Evolutionary conservation across 2,888 invertebrate genomes (phyloP).

Genomic region (Aphodius sticticus): DNA sequence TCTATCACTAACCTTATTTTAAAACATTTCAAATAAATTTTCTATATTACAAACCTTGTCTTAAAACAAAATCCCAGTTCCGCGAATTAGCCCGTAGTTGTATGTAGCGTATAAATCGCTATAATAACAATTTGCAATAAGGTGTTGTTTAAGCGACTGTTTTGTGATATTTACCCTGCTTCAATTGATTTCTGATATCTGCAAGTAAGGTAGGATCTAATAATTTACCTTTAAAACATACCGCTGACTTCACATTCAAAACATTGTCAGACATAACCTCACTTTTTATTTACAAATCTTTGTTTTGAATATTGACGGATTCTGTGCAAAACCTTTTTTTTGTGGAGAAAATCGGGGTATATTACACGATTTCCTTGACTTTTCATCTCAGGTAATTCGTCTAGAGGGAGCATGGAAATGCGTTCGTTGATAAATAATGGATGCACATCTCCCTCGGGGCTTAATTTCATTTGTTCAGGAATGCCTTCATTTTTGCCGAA

Average conservation of each 20-base stretch:
- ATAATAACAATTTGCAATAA: neutral
- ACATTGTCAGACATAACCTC: constrained; percentile 12
- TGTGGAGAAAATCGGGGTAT: neutral
- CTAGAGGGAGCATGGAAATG: constrained; percentile 16
- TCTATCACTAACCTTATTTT: too few species aligned
- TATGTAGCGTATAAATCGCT: neutral
- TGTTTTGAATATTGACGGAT: neutral
- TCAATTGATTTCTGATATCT: neutral
- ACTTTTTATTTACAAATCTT: constrained; percentile 6
- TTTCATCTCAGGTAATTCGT: constrained; percentile 8
- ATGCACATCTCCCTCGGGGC: constrained; percentile 54
- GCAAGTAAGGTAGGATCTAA: neutral
- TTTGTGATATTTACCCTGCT: neutral
- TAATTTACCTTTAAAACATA: neutral
- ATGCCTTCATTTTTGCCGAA: constrained; percentile 60
- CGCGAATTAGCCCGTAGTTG: neutral
- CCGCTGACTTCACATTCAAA: neutral
- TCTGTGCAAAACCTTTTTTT: neutral
- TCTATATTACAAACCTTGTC: neutral
- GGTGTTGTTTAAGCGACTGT: neutral
- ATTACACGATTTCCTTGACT: neutral
- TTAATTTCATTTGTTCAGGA: constrained; percentile 60
- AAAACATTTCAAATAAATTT: neutral
- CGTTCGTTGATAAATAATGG: constrained; percentile 54
- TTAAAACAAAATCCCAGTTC: neutral